phyloP scores from a whole-genome alignment of 2,113 vertebrate genomes.

The Cololabis saira region DNA sequence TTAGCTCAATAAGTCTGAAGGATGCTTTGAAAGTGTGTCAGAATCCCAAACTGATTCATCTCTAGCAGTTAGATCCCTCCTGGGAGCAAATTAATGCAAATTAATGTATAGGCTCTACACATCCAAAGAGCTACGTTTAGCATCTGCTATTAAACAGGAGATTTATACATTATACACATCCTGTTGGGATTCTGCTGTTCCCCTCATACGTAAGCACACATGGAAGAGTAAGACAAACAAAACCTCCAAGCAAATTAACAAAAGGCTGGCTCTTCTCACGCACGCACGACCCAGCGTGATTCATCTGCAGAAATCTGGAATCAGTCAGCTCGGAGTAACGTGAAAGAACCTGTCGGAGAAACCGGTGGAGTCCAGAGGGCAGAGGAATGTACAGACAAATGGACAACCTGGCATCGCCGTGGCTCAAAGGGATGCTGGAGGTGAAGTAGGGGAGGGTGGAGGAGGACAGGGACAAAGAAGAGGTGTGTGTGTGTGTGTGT shows the following conservation, averaged over 20 bases:
- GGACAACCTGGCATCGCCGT: slow-evolving; percentile 55
- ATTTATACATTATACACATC: slow-evolving; percentile 48
- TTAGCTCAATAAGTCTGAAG: not conserved
- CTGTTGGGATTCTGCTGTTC: slow-evolving; percentile 51
- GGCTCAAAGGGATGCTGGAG: slow-evolving; percentile 34
- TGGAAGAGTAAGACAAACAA: slow-evolving; percentile 72
- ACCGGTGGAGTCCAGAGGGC: slow-evolving; percentile 17
- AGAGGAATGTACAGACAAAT: slow-evolving; percentile 32
- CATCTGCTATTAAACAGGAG: slow-evolving; percentile 27
- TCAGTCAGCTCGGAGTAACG: slow-evolving; percentile 32
- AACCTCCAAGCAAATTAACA: slow-evolving; percentile 56
- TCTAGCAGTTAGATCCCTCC: not conserved
- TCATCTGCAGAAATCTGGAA: slow-evolving; percentile 54
- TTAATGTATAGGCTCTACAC: not conserved
- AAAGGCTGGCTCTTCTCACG: slow-evolving; percentile 65
- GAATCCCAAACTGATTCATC: not conserved
- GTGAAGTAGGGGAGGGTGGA: slow-evolving; percentile 38
- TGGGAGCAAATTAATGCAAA: not conserved
- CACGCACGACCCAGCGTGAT: slow-evolving; percentile 60
- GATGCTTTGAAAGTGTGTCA: not conserved
- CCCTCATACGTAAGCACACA: slow-evolving; percentile 50
- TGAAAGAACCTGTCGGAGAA: slow-evolving; percentile 38
- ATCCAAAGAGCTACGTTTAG: slow-evolving; percentile 27
- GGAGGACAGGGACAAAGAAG: not conserved
- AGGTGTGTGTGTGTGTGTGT: slow-evolving; percentile 18